Conservation (phyloP, 2,797 vertebrate genomes). For the Mycteria americana region DNA sequence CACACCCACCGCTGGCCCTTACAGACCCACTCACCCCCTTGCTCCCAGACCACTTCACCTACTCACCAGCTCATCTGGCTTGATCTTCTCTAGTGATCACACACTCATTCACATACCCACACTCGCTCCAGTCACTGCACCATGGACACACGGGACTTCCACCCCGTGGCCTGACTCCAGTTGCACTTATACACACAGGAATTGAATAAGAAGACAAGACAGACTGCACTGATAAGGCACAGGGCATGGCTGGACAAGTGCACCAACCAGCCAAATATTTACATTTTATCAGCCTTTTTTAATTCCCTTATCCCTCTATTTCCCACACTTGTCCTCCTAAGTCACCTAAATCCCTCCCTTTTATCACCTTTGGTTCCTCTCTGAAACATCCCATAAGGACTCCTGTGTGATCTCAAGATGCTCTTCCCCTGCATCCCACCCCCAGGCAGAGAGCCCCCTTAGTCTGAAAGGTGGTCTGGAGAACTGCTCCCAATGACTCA, state of each 20-base stretch:
- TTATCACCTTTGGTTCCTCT: background rate
- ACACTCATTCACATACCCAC: background rate
- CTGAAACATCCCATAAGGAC: background rate
- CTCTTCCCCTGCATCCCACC: background rate
- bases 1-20: background rate
- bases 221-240: background rate
- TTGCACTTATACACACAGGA: background rate
- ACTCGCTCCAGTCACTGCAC: background rate
- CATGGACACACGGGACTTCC: background rate
- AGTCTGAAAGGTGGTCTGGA: background rate
- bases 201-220: background rate
- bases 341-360: background rate
- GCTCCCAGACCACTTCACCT: background rate
- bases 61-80: too few relatives aligned
- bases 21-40: background rate
- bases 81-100: background rate
- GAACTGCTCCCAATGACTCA: background rate
- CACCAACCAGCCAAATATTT: background rate
- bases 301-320: background rate
- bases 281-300: background rate
- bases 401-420: background rate
- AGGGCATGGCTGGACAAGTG: background rate
- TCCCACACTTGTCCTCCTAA: background rate
- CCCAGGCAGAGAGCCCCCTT: background rate
- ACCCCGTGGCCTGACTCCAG: background rate